Evolutionary conservation across 2,888 invertebrate genomes (phyloP).

Genomic region (Drosophila picticornis): DNA sequence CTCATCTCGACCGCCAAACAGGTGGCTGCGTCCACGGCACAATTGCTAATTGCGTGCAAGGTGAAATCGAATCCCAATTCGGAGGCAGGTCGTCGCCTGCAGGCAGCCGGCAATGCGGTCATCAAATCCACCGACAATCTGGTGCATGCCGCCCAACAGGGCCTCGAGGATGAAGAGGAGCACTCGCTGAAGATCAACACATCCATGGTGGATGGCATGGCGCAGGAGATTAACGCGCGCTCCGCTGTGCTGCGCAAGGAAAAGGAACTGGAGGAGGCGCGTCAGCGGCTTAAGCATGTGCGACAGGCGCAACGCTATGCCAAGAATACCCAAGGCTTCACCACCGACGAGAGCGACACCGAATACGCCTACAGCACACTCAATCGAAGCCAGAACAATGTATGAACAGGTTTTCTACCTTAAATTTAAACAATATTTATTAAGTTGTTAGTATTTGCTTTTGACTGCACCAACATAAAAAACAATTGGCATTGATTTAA

Average conservation of each 20-base stretch:
- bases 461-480: slow-evolving; percentile 41
- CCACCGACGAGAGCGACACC: slow-evolving; percentile 88
- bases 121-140: slow-evolving; percentile 99
- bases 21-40: slow-evolving; percentile 98
- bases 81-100: slow-evolving; percentile 95
- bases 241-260: slow-evolving; percentile 97
- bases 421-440: slow-evolving; percentile 4
- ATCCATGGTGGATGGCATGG: slow-evolving; percentile 98
- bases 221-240: slow-evolving; percentile 96
- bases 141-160: slow-evolving; percentile 96
- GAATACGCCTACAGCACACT: slow-evolving; percentile 85
- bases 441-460: slow-evolving; percentile 13
- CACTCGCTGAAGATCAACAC: slow-evolving; percentile 95
- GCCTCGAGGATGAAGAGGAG: slow-evolving; percentile 96
- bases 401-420: slow-evolving; percentile 69
- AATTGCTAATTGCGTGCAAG: slow-evolving; percentile 98
- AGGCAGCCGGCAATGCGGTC: slow-evolving; percentile 97
- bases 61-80: slow-evolving; percentile 99
- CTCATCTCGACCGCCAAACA: slow-evolving; percentile 98
- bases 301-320: slow-evolving; percentile 96
- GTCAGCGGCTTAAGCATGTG: slow-evolving; percentile 95
- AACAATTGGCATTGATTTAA: slow-evolving; percentile 66
- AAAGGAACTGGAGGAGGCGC: slow-evolving; percentile 95
- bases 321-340: slow-evolving; percentile 87
- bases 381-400: slow-evolving; percentile 83